Percentiles rank a stretch among this genome's conserved stretches.
phyloP scores from a whole-genome alignment of 2,888 invertebrate genomes.

The Sipunculus nudus region DNA sequence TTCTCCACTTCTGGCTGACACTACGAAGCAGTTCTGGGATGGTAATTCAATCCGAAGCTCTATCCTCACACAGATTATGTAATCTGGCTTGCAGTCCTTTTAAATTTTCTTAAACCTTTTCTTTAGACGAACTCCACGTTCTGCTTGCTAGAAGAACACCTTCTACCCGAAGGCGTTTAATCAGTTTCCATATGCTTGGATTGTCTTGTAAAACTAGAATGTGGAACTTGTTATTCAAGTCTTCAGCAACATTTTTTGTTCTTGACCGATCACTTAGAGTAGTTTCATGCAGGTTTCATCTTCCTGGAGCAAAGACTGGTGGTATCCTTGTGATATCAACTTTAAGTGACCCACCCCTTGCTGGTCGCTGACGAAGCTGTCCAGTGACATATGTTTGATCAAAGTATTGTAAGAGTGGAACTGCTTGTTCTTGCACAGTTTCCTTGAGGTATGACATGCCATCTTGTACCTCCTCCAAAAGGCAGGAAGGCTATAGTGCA shows the following conservation, averaged over 20 bases:
- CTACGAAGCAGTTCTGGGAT: background rate
- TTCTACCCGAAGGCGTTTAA: background rate
- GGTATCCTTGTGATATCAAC: background rate
- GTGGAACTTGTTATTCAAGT: background rate
- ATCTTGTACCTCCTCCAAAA: background rate
- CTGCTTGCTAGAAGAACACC: background rate
- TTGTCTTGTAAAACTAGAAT: background rate
- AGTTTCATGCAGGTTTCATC: background rate
- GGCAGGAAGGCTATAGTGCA: no score
- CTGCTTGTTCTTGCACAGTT: background rate
- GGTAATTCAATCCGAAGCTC: background rate
- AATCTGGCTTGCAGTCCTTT: background rate
- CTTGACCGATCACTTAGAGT: background rate
- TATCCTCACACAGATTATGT: background rate
- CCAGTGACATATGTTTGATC: constrained; percentile 1
- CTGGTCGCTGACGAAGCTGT: background rate
- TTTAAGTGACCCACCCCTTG: background rate
- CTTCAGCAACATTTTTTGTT: constrained; percentile 1
- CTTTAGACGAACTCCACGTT: background rate
- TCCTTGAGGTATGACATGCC: background rate
- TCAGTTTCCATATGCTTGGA: constrained; percentile 1
- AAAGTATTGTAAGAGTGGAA: background rate
- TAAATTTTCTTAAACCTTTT: background rate
- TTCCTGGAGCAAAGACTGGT: background rate
- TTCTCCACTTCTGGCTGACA: background rate